A percentile compares a stretch with the other conserved stretches of the same genome.
phyloP scores from a whole-genome alignment of 2,113 vertebrate genomes.

The Lutjanus erythropterus region DNA sequence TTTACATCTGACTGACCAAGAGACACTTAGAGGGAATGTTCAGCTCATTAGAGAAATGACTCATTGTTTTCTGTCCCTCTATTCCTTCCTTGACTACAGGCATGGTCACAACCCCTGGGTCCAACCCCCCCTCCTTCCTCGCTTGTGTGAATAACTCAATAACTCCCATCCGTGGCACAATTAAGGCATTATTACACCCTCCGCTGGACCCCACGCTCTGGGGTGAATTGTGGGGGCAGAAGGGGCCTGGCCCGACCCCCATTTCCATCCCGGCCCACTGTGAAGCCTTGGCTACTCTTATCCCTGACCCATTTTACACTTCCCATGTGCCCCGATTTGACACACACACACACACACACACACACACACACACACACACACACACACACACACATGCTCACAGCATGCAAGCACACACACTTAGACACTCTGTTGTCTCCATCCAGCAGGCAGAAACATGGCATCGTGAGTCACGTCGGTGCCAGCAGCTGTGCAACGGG shows the following conservation, averaged over 20 bases:
- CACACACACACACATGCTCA: background rate
- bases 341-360: slow-evolving; percentile 56
- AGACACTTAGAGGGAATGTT: slow-evolving; percentile 70
- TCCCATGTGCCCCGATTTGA: slow-evolving; percentile 46
- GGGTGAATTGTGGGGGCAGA: slow-evolving; percentile 62
- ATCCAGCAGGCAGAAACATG: slow-evolving; percentile 62
- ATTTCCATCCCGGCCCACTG: slow-evolving; percentile 47
- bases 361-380: slow-evolving; percentile 21
- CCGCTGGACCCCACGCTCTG: slow-evolving; percentile 64
- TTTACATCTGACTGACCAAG: slow-evolving; percentile 69
- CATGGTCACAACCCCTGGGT: slow-evolving; percentile 70
- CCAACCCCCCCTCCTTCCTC: slow-evolving; percentile 32
- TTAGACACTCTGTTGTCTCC: slow-evolving; percentile 27
- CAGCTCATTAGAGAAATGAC: slow-evolving; percentile 79
- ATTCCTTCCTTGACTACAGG: slow-evolving; percentile 68
- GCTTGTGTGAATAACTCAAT: slow-evolving; percentile 81
- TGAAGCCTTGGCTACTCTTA: slow-evolving; percentile 68
- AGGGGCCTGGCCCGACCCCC: slow-evolving; percentile 40
- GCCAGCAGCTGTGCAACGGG: slow-evolving; percentile 76
- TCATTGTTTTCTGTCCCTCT: slow-evolving; percentile 74
- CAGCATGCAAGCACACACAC: slow-evolving; percentile 7
- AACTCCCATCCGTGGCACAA: slow-evolving; percentile 74
- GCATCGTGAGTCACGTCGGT: slow-evolving; percentile 70
- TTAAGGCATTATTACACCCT: slow-evolving; percentile 84
- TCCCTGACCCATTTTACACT: slow-evolving; percentile 78